Evolutionary conservation across 2,888 invertebrate species (phyloP).

Genomic region (Spilosoma lubricipeda): DNA sequence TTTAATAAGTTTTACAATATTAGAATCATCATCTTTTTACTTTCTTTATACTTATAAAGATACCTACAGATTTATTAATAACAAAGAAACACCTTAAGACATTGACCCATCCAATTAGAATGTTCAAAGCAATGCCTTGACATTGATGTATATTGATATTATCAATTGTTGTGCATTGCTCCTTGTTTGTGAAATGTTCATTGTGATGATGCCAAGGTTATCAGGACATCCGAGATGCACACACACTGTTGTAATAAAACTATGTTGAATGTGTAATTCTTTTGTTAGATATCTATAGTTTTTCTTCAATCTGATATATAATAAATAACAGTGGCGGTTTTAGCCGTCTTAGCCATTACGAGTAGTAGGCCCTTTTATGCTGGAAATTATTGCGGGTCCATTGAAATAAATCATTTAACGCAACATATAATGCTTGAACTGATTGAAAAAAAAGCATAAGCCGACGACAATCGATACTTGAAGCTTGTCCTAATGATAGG

Average conservation of each 20-base stretch:
- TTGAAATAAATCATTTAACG: no score
- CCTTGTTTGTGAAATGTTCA: constrained; percentile 20
- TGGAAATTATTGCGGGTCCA: no score
- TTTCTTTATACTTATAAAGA: no score
- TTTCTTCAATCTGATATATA: no score
- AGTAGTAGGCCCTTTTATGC: no score
- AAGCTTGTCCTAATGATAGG: no score
- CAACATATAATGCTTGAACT: no score
- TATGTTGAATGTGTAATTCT: not conserved
- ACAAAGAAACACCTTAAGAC: not conserved
- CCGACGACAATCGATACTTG: no score
- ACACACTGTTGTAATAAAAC: not conserved
- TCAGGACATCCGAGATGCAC: constrained; percentile 32
- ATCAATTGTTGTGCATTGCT: not conserved
- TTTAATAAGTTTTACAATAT: no score
- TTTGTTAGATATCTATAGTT: not conserved
- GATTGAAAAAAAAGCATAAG: no score
- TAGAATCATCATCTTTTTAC: not conserved
- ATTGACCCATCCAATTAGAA: constrained; percentile 3
- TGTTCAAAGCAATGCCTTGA: constrained; percentile 8
- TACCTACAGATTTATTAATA: not conserved
- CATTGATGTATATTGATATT: constrained; percentile 24
- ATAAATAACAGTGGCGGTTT: no score
- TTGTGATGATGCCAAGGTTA: constrained; percentile 41
- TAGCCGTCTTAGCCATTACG: no score